Evolutionary conservation across 2,888 invertebrate species (phyloP).

Genomic region (Eupithecia dodoneata): DNA sequence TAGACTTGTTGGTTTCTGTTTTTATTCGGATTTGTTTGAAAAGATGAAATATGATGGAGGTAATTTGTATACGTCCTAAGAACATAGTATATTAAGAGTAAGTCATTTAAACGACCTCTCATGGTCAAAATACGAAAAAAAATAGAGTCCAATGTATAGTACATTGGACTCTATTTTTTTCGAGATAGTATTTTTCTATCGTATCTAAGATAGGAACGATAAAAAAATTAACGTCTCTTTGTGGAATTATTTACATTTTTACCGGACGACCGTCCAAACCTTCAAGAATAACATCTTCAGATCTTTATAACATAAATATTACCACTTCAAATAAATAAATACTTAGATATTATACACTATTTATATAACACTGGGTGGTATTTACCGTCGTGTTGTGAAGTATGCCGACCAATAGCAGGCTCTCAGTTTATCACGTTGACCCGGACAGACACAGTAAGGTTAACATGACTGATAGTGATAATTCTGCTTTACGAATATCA

Average conservation of each 20-base stretch:
- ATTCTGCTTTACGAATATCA: conserved; percentile 9
- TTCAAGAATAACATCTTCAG: background rate
- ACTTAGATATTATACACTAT: background rate
- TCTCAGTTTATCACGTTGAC: conserved; percentile 47
- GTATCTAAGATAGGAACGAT: no score
- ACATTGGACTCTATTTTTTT: no score
- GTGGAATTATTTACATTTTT: background rate
- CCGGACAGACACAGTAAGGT: conserved; percentile 48
- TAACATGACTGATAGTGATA: conserved; percentile 38
- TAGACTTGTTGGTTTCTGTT: background rate
- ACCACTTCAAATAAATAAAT: background rate
- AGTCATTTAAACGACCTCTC: no score
- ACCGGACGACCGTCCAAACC: background rate
- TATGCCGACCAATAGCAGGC: conserved; percentile 28
- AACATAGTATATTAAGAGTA: no score
- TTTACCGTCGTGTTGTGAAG: conserved; percentile 16
- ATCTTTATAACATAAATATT: background rate
- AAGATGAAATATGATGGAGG: background rate
- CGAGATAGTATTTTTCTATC: background rate
- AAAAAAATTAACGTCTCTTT: background rate
- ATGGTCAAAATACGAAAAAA: background rate
- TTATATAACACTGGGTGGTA: background rate
- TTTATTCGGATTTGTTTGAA: background rate
- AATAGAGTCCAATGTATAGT: no score
- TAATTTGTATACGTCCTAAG: background rate